A percentile compares a stretch with the other conserved stretches of the same genome.
Evolutionary conservation across 2,797 vertebrate genomes (phyloP).

Genomic region (Numenius phaeopus): DNA sequence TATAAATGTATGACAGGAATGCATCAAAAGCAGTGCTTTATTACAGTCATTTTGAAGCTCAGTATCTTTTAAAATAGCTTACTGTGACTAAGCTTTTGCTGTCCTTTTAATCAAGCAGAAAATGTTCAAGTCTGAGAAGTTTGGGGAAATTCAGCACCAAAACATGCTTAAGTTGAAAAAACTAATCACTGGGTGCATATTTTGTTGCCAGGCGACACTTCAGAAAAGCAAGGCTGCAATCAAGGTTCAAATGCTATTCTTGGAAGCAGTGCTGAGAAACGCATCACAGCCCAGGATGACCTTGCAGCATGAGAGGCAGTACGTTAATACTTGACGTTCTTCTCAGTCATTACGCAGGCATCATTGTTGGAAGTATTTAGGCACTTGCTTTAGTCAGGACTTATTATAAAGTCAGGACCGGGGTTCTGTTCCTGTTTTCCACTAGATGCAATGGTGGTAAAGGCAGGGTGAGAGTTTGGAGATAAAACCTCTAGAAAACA

Average conservation of each 20-base stretch:
- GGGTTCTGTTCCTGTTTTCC: neutral
- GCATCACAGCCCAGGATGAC: neutral
- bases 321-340: rapidly evolving
- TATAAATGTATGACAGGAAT: neutral
- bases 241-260: constrained; percentile 11
- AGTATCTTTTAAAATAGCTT: constrained; percentile 29
- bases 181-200: neutral
- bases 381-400: neutral
- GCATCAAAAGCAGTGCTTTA: neutral
- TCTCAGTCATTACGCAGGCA: rapidly evolving
- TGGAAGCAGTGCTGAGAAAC: neutral
- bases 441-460: neutral
- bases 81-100: constrained; percentile 1
- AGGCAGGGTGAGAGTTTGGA: neutral
- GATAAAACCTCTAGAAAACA: neutral
- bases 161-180: neutral
- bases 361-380: neutral
- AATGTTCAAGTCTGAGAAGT: neutral
- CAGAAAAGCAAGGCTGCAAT: constrained; percentile 6
- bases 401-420: neutral
- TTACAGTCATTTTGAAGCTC: neutral
- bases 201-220: constrained; percentile 37
- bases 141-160: constrained; percentile 11
- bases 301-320: neutral
- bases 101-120: constrained; percentile 13